A percentile compares a stretch with the other conserved stretches of the same genome.
Conservation (phyloP, 2,888 invertebrate genomes). For the Leptinotarsa peninsularis region DNA sequence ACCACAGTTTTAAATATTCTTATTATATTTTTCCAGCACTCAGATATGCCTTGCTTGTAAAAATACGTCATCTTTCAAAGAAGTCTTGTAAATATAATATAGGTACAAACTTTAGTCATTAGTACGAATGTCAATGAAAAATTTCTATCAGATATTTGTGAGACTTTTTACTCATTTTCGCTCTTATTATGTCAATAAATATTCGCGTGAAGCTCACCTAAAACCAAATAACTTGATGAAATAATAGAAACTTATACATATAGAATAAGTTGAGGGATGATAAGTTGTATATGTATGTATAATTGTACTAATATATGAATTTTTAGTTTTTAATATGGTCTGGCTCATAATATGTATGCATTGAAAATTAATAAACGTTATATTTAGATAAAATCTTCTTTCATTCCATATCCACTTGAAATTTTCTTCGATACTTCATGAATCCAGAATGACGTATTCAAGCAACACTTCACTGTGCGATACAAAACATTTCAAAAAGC, state of each 20-base stretch:
- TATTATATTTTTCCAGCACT: constrained; percentile 25
- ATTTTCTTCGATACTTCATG: too few species aligned
- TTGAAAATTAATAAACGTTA: constrained; percentile 57
- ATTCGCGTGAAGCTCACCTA: constrained; percentile 45
- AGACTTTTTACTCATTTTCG: constrained; percentile 29
- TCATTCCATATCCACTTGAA: constrained; percentile 18
- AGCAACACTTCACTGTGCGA: too few species aligned
- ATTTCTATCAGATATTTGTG: constrained; percentile 36
- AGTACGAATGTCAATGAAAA: constrained; percentile 54
- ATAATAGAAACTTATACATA: constrained; percentile 27
- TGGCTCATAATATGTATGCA: constrained; percentile 54
- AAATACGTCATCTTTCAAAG: constrained; percentile 19
- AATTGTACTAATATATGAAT: constrained; percentile 55
- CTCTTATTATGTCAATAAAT: constrained; percentile 23
- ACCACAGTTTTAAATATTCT: background rate
- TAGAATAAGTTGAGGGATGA: constrained; percentile 42
- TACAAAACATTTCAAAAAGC: too few species aligned
- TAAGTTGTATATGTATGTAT: constrained; percentile 57
- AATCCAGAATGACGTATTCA: too few species aligned
- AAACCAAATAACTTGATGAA: constrained; percentile 51
- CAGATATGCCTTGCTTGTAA: constrained; percentile 19
- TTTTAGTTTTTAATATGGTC: constrained; percentile 51
- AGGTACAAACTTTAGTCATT: constrained; percentile 55
- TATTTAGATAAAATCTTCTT: constrained; percentile 53
- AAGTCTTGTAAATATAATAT: constrained; percentile 52